Evolutionary conservation across 2,113 vertebrate species (phyloP).

Genomic region (Antigone vipio): DNA sequence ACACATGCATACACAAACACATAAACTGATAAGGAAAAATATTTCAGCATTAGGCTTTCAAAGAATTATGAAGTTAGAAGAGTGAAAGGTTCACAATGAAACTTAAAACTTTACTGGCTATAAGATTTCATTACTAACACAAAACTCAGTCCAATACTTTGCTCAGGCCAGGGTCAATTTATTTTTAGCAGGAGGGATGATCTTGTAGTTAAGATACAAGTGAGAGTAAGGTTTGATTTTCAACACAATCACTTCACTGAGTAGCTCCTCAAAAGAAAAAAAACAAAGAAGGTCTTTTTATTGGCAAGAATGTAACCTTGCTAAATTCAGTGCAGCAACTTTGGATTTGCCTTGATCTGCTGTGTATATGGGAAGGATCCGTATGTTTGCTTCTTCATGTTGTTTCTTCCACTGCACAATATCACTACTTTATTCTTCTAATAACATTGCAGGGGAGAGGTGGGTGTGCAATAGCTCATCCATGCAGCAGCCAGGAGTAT

Average conservation of each 20-base stretch:
- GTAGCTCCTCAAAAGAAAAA: background rate
- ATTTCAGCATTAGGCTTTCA: background rate
- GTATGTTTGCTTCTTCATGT: background rate
- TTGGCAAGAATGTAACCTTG: background rate
- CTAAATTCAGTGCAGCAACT: background rate
- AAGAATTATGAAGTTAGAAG: slow-evolving; percentile 51
- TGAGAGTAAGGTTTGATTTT: background rate
- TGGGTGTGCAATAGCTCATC: background rate
- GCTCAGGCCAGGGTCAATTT: background rate
- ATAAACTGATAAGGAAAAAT: slow-evolving; percentile 35
- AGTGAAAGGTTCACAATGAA: slow-evolving; percentile 32
- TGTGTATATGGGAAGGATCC: background rate
- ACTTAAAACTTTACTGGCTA: slow-evolving; percentile 28
- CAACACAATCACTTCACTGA: background rate
- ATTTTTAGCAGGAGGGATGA: slow-evolving; percentile 31
- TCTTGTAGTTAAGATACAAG: background rate
- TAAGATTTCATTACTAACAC: slow-evolving; percentile 39
- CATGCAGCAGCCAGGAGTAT: background rate
- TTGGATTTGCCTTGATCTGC: background rate
- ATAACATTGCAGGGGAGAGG: background rate
- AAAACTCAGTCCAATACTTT: slow-evolving; percentile 30
- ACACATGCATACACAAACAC: background rate
- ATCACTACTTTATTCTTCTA: background rate
- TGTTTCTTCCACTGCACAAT: background rate
- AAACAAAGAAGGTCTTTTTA: background rate